Evolutionary conservation across 35 echinoderm and acorn worm genomes (phyloP).

Genomic region (Nesometra sesokonis): DNA sequence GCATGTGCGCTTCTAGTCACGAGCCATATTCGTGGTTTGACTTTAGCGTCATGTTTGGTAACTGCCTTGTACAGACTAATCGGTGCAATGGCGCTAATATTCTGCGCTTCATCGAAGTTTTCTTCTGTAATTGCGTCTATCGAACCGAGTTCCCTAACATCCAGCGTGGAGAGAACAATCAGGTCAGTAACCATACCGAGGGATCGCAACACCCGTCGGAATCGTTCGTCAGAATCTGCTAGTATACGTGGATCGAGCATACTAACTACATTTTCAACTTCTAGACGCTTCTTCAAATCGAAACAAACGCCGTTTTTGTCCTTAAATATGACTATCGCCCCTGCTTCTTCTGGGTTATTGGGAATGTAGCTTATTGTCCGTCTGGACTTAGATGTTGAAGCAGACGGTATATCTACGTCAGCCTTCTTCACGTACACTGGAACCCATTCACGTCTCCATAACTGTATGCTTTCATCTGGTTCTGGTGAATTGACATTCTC

Average conservation of each 20-base stretch:
- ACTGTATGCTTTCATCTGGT: conserved; percentile 65
- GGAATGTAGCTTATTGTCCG: conserved; percentile 30
- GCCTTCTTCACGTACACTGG: conserved; percentile 30
- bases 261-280: conserved; percentile 87
- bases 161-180: conserved; percentile 69
- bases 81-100: conserved; percentile 52
- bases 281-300: conserved; percentile 71
- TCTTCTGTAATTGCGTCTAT: conserved; percentile 50
- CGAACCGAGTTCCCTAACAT: conserved; percentile 50
- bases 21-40: conserved; percentile 74
- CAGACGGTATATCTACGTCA: conserved; percentile 14
- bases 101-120: conserved; percentile 69
- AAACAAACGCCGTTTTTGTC: conserved; percentile 62
- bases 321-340: conserved; percentile 87
- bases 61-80: conserved; percentile 69
- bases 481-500: conserved; percentile 82
- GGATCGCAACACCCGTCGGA: conserved; percentile 75
- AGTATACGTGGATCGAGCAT: conserved; percentile 78
- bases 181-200: conserved; percentile 80
- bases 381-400: background rate
- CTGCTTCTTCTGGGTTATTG: conserved; percentile 53
- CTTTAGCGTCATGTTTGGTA: conserved; percentile 49
- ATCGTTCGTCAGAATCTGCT: conserved; percentile 72
- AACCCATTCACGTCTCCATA: conserved; percentile 79
- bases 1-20: conserved; percentile 73